Evolutionary conservation across 2,797 vertebrate genomes (phyloP), one percentile per base, ranked within the genome.

Genomic region (Pogoniulus pusillus): DNA sequence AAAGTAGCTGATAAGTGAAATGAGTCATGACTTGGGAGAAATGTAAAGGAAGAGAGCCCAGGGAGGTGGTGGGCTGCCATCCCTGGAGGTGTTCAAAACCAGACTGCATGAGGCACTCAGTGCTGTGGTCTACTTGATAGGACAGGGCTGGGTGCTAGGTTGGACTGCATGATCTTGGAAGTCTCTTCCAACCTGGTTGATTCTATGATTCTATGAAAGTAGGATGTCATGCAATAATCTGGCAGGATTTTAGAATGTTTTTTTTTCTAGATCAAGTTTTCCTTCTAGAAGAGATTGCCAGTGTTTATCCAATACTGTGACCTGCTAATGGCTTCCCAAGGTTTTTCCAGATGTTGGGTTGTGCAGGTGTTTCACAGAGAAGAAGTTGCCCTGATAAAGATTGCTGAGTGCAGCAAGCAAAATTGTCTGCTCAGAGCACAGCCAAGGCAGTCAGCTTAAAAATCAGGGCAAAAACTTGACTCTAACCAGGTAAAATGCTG

Each of bases 401-500:
- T 9, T 77, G 16, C 17, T n/a, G 26, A 34, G 51, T 29, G 16
- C 9, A 55, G 49, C 32, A 78, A 58, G 19, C 30, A 82, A 72
- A 86, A 76, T 54, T 3, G 0, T 37, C 19, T 86, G 32, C 39
- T 86, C 20, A 75, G 12, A 59, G 62, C 12, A 57, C 77, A 87
- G 32, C 58, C 45, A 51, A 68, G n/a, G 30, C 0, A 55, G 32
- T 34, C 82, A 80, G 43, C 75, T 79, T 84, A 90, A 80, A 91
- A 88, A 74, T 76, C 41, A 51, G 30, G 17, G 43, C 45, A 93
- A 58, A 74, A 93, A 69, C 62, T 58, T 80, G n/a, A 76, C 74
- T 82, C 30, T 69, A 90, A 72, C 68, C 55, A 37, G 47, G 80
- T 37, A 83, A 95, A 95, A 84, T 86, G n/a, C 49, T 82, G 34